Percentiles rank a stretch among this genome's conserved stretches.
These are phyloP conservation scores for Nanger granti DNA, from an alignment of 2,113 vertebrate genomes.

Conservation along the genomic window DNA sequence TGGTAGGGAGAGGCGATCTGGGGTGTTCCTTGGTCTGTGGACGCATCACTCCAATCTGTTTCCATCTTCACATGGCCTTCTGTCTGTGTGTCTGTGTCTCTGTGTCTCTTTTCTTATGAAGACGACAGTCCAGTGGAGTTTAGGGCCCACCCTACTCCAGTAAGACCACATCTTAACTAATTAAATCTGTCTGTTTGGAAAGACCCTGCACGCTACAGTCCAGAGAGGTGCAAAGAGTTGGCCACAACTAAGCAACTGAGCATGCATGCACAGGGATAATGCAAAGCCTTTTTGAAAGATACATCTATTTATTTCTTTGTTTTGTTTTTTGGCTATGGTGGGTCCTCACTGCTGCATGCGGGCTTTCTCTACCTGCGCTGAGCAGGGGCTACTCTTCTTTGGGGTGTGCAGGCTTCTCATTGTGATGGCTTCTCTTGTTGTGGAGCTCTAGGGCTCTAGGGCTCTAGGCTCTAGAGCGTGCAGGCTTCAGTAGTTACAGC, in stretches of 20 bases:
- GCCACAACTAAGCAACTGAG: not conserved
- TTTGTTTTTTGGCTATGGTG: not conserved
- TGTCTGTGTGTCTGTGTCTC: not conserved
- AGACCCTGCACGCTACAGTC: not conserved
- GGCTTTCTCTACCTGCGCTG: not conserved
- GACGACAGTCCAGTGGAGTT: not conserved
- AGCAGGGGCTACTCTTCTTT: not conserved
- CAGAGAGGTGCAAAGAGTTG: not conserved
- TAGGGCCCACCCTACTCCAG: not conserved
- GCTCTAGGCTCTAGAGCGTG: not conserved
- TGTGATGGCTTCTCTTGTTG: not conserved
- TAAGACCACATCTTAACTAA: not conserved
- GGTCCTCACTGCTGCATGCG: not conserved
- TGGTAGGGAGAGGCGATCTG: not conserved
- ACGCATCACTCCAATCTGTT: not conserved
- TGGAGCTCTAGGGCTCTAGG: not conserved
- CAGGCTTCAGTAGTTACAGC: fast-evolving
- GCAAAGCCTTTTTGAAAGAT: not conserved
- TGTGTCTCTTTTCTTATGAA: not conserved
- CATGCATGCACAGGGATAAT: not conserved
- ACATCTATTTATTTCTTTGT: not conserved
- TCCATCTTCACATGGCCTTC: not conserved
- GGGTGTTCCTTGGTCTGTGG: not conserved
- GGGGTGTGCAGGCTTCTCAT: not conserved
- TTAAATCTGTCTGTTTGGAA: no score